phyloP scores from a whole-genome alignment of 2,888 invertebrate genomes.

The Coleophora flavipennella region DNA sequence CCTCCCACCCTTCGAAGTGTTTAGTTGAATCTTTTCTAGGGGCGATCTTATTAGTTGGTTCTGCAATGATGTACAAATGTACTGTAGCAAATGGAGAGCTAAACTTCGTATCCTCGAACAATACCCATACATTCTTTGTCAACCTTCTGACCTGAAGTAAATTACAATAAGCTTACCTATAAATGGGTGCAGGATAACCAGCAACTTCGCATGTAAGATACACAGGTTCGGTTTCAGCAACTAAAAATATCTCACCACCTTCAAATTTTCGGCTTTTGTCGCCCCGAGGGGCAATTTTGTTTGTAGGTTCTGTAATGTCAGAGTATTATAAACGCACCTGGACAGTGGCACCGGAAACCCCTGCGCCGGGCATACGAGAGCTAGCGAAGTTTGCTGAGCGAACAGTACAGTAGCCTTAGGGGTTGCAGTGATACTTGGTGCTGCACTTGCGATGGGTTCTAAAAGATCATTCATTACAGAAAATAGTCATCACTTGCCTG shows the following conservation, averaged over 20 bases:
- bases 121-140: too few relatives aligned
- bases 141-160: too few relatives aligned
- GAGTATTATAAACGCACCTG: conserved; percentile 67
- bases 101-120: too few relatives aligned
- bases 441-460: conserved; percentile 64
- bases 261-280: conserved; percentile 54
- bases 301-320: conserved; percentile 76
- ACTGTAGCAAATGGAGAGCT: neutral
- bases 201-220: conserved; percentile 69
- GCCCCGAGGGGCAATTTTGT: conserved; percentile 75
- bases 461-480: conserved; percentile 21
- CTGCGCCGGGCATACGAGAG: conserved; percentile 68
- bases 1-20: conserved; percentile 77
- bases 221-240: conserved; percentile 38
- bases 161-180: conserved; percentile 41
- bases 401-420: conserved; percentile 59
- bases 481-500: conserved; percentile 42
- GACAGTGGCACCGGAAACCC: conserved; percentile 75
- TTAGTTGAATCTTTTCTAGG: conserved; percentile 73
- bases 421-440: conserved; percentile 65
- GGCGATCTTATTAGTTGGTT: conserved; percentile 75
- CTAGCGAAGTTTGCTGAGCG: conserved; percentile 42
- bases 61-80: conserved; percentile 27
- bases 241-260: conserved; percentile 57
- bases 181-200: conserved; percentile 67